Evolutionary conservation across 2,113 vertebrate species (phyloP).

Genomic region (Syngnathoides biaculeatus): DNA sequence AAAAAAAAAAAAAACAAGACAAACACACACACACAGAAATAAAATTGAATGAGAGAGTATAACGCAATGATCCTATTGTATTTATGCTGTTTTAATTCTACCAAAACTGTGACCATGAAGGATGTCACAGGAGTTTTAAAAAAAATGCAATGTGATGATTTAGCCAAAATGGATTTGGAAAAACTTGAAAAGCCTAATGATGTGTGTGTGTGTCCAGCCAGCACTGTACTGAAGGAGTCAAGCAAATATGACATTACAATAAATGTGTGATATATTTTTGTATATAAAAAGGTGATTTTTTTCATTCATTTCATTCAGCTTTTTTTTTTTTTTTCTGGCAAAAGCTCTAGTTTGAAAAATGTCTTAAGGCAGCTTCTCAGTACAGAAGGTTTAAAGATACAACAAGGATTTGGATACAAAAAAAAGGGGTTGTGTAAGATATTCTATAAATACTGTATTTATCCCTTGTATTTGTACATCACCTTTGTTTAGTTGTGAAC

Average conservation of each 20-base stretch:
- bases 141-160: conserved; percentile 52
- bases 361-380: conserved; percentile 90
- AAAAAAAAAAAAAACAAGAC: conserved; percentile 30
- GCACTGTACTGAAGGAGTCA: conserved; percentile 81
- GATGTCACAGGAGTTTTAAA: conserved; percentile 50
- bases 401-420: conserved; percentile 71
- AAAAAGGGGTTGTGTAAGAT: conserved; percentile 88
- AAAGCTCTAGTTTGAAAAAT: conserved; percentile 90
- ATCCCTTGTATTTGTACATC: conserved; percentile 94
- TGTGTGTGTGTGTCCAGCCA: conserved; percentile 74
- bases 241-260: conserved; percentile 80
- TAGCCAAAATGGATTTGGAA: conserved; percentile 53
- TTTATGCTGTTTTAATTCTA: conserved; percentile 52
- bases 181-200: conserved; percentile 68
- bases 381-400: conserved; percentile 66
- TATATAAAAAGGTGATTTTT: conserved; percentile 73
- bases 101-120: conserved; percentile 72
- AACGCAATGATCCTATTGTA: conserved; percentile 29
- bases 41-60: conserved; percentile 30
- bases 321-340: conserved; percentile 75
- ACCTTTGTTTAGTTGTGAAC: conserved; percentile 83
- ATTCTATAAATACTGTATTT: conserved; percentile 99
- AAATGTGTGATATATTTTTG: conserved; percentile 89
- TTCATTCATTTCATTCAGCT: conserved; percentile 66
- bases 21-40: neutral